These are phyloP conservation scores for Pampusana beccarii DNA, from an alignment of 2,113 vertebrate species.

Conservation along the genomic window DNA sequence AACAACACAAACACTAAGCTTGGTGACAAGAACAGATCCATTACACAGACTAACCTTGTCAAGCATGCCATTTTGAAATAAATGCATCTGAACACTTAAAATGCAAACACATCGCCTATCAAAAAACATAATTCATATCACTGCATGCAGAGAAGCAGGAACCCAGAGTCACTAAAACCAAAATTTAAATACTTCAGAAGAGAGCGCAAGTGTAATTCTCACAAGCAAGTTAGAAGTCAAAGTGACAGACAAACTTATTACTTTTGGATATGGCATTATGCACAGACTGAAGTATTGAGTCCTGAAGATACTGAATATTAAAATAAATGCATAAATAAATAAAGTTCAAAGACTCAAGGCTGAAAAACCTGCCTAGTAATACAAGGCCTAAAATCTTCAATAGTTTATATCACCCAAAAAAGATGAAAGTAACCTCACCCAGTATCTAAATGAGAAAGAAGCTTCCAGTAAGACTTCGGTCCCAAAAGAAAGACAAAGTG, in stretches of 20 bases:
- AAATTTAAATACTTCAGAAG: neutral
- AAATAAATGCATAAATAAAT: neutral
- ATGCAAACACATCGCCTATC: neutral
- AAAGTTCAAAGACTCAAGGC: neutral
- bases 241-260: neutral
- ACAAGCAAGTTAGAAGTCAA: neutral
- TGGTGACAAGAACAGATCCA: neutral
- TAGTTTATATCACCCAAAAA: neutral
- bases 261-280: neutral
- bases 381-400: neutral
- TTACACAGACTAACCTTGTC: neutral
- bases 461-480: neutral
- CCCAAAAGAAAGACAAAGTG: neutral
- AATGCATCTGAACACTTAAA: neutral
- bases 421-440: neutral
- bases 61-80: neutral
- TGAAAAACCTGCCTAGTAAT: neutral
- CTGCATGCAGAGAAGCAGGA: neutral
- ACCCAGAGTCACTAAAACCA: neutral
- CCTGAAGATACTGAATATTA: neutral
- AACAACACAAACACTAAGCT: neutral
- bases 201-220: accelerated
- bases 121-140: neutral
- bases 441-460: neutral
- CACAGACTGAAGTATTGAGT: neutral